Evolutionary conservation across 2,797 vertebrate genomes (phyloP), one percentile per base, ranked within the genome.

Genomic region (Rhabdomys pumilio): DNA sequence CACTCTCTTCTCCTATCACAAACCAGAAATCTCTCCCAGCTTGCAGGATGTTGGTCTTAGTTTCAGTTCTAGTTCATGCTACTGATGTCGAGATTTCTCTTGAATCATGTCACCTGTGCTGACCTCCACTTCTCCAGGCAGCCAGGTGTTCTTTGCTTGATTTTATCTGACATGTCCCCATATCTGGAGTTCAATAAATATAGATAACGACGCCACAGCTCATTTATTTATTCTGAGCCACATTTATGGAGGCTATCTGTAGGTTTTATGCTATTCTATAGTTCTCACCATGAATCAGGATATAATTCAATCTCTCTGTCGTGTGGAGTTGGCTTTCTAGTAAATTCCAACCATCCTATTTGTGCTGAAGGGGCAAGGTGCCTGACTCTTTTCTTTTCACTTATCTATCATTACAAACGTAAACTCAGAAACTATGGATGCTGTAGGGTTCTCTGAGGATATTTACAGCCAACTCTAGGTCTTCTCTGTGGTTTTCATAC

Each of bases 291-390:
- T 76, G 44, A 31, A 31, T 75, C 31, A 9, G 22, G 67, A 93
- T 31, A 26, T 47, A 82, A 82, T 69, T 96, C 57, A 80, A 13
- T 38, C 26, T 81, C 55, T n/a, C 53, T 89, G 55, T 31, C 41
- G 75, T 82, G 26, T 80, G 55, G 22, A 63, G 79, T 63, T 91
- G 80, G 65, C 59, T 83, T 91, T 93, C 75, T 86, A 65, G 34
- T 82, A 85, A 86, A 63, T 14, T 53, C 24, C 89, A 92, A 89
- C 44, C 2, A 59, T 34, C 22, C 85, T 20, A 15, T 84, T 77
- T 75, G 20, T 93, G 44, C 24, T 34, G 24, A 83, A 76, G 17
- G 53, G 47, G 13, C 61, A 50, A 89, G 7, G 1, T 22, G 0
- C 7, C 15, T 53, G 29, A 8, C 4, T 84, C 89, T 38, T 61